A percentile compares a stretch with the other conserved stretches of the same genome.
phyloP scores from a whole-genome alignment of 2,797 vertebrate genomes.

The Garrulus glandarius region DNA sequence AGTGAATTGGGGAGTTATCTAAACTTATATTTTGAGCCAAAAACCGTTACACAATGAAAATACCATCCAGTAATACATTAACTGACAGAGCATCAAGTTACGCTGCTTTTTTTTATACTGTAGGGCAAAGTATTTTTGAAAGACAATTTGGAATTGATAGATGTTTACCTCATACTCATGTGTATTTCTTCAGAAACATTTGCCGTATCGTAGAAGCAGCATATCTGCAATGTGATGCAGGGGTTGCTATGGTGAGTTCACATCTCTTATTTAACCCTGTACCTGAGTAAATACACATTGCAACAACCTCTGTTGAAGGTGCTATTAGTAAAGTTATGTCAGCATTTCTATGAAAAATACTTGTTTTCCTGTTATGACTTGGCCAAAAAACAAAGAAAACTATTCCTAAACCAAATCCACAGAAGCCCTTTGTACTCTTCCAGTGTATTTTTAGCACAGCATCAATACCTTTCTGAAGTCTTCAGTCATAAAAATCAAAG shows the following conservation, averaged over 20 bases:
- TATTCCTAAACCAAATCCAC: background rate
- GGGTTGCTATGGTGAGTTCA: conserved; percentile 60
- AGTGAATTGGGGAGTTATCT: background rate
- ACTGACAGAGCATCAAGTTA: background rate
- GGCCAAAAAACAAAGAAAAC: background rate
- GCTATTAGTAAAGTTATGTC: conserved; percentile 37
- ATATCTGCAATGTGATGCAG: conserved; percentile 34
- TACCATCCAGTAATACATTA: background rate
- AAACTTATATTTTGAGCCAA: background rate
- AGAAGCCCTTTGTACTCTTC: background rate
- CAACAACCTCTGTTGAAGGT: background rate
- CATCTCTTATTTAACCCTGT: conserved; percentile 62
- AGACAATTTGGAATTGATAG: background rate
- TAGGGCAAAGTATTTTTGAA: background rate
- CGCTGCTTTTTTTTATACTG: background rate
- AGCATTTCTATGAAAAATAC: conserved; percentile 45
- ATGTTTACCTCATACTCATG: conserved; percentile 14
- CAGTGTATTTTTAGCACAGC: background rate
- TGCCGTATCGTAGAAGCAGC: conserved; percentile 57
- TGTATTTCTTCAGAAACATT: conserved; percentile 31
- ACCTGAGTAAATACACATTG: conserved; percentile 63
- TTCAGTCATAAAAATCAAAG: background rate
- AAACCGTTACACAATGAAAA: background rate
- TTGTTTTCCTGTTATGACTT: conserved; percentile 19
- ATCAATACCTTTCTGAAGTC: background rate